Evolutionary conservation across 2,797 vertebrate species (phyloP), one percentile per base, ranked within the genome.

Genomic region (Cottoperca gobio): DNA sequence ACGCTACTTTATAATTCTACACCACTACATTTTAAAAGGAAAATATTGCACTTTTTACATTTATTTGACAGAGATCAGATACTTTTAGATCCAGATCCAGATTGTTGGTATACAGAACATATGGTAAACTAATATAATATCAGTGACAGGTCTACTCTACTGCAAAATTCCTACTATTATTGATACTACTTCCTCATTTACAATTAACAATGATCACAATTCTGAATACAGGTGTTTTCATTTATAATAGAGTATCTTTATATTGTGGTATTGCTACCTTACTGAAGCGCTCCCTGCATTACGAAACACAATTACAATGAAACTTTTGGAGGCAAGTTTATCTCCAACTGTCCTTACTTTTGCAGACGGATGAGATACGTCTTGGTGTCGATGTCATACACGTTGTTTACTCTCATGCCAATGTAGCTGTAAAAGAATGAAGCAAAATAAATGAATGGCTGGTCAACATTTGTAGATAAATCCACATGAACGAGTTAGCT

Each of bases 331-430:
- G 17, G 0, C 3, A 67, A 39, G 31, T 78, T 59, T 26, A 33
- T 23, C n/a, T 23, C 19, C 45, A 59, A 45, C 3, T 17, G 46
- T 28, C 35, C 97, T 97, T 95, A 99, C 98, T 98, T 99, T 61
- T 99, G 98, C 13, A 99, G 95, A 46, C 97, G 97, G 83, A 99
- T 98, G 75, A 99, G 97, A 45, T 99, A 99, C 0, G 97, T 99
- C 95, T 98, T 99, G 57, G 92, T 99, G 92, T 99, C 98, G 92
- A 99, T 97, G 91, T 99, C 98, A 35, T 99, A 99, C 49, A 99
- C 95, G 74, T 99, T 99, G 93, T 97, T 93, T 26, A 99, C 98
- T 89, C 98, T 95, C 98, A 99, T 99, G 43, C 98, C 98, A 81
- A 98, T 63, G 79, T 97, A 96, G 87, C 98, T 99, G 85, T 39